Base-by-base conservation (phyloP, 2,797 vertebrate species). In the Fringilla coelebs region DNA sequence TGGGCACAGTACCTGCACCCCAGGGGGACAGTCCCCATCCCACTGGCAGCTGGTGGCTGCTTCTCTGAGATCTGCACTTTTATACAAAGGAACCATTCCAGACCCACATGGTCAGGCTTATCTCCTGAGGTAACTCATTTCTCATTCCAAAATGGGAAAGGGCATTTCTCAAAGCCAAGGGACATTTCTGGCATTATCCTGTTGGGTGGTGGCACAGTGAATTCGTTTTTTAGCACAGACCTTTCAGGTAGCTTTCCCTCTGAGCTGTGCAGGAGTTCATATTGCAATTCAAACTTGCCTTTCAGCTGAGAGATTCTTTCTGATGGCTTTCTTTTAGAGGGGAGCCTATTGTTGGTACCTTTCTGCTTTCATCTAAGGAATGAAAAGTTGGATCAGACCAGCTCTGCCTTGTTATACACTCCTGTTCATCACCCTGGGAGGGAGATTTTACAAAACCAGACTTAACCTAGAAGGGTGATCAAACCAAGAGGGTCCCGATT, bases 241-340 rank as follows among this genome's bases (percentile, higher is more conserved):
- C 43, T 51, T 92, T 63, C 11, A 9, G 77, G 51, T 40, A 55
- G 26, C 29, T 92, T 94, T 91, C 75, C 40, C 87, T 52, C 43
- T 62, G 88, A 72, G 76, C 55, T 77, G 38, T 72, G 46, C 54
- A 66, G 80, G 82, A 84, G 78, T 94, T 94, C 80, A 66, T 94
- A 91, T 88, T 94, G 91, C 61, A 31, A 72, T 75, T 89, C 81
- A 96, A 92, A 85, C 74, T 25, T 67, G 57, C 68, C 43, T 96
- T 91, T 90, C 40, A 93, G 77, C 88, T 34, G 61, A 74, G 82
- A 89, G 49, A 49, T 82, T 76, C 52, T 68, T 87, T 80, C 40
- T 84, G 61, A 48, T 77, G 43, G 32, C 34, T 94, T 86, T 87
- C n/a, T 92, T 91, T 66, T 57, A 41, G 40, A 62, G 57, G 31